Base-by-base conservation (phyloP, 2,113 vertebrate species). In the Sphaerodactylus townsendi region DNA sequence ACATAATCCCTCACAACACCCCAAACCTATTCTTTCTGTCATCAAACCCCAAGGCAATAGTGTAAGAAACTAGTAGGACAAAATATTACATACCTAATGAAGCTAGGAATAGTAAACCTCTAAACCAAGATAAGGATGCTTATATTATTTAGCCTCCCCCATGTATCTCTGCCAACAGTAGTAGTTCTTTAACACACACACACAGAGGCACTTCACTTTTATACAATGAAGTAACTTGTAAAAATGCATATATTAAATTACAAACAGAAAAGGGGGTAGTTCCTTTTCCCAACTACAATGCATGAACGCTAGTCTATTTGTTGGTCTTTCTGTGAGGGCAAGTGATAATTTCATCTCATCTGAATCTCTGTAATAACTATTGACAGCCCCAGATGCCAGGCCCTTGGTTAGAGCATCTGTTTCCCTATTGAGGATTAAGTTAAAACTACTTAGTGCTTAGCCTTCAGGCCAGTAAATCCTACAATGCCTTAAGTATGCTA, bases 361-460 rank as follows among this genome's bases (percentile, higher is more conserved):
- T 41, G 83, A 93, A 91, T 90, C 86, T 82, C 48, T 87, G 91
- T 97, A 97, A 98, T 95, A 97, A 94, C 95, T 93, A 95, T 88
- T 96, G 97, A 97, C 97, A 97, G 96, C 86, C 93, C 94, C 96
- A 97, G 96, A 97, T 96, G 97, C 94, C 94, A 92, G 92, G 92
- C 91, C 93, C 90, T 91, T 37, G 44, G 90, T 74, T 90, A 96
- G 94, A 95, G 96, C 97, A 97, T 96, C 96, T 96, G 96, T 96
- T 94, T 96, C 95, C 94, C 95, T 96, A 93, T 93, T 96, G 35
- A 56, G 96, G 98, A 98, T 98, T 98, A 98, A 94, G 92, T 91
- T 97, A 97, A 62, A 97, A 97, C 94, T 95, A 94, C 97, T 98
- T 98, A 97, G 94, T 95, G 94, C 97, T 98, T 98, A 97, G 93